These are phyloP conservation scores for Xanthorhoe designata DNA, from an alignment of 2,888 invertebrate genomes.

Conservation along the genomic window DNA sequence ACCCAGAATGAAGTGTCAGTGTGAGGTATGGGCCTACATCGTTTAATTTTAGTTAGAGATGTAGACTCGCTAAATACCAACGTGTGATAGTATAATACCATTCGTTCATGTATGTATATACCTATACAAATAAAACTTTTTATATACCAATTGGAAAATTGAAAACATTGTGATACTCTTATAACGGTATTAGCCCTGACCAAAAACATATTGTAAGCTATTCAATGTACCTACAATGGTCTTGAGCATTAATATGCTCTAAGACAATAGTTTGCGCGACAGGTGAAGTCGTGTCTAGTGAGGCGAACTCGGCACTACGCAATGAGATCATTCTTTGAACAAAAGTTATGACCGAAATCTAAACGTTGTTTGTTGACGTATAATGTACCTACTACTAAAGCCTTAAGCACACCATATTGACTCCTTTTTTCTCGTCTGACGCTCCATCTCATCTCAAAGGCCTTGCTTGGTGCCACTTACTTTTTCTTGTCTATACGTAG, in stretches of 20 bases:
- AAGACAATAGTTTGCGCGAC: conserved; percentile 16
- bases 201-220: conserved; percentile 37
- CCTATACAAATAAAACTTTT: conserved; percentile 15
- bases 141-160: conserved; percentile 28
- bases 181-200: conserved; percentile 39
- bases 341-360: background rate
- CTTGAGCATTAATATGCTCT: too few species aligned
- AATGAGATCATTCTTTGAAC: conserved; percentile 1
- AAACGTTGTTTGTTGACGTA: background rate
- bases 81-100: conserved; percentile 26
- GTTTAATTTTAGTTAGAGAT: conserved; percentile 4
- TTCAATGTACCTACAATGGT: conserved; percentile 8
- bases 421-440: too few species aligned
- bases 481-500: too few species aligned
- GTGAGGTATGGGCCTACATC: conserved; percentile 13
- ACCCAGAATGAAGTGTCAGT: conserved; percentile 48
- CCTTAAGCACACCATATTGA: background rate
- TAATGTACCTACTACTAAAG: background rate
- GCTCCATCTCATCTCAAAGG: too few species aligned
- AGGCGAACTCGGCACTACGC: background rate
- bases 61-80: conserved; percentile 6
- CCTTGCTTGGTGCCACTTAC: too few species aligned
- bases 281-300: background rate
- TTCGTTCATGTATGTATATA: too few species aligned
- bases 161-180: conserved; percentile 25